phyloP scores from a whole-genome alignment of 1,140 invertebrate genomes.

The Xylocopa sonorina region DNA sequence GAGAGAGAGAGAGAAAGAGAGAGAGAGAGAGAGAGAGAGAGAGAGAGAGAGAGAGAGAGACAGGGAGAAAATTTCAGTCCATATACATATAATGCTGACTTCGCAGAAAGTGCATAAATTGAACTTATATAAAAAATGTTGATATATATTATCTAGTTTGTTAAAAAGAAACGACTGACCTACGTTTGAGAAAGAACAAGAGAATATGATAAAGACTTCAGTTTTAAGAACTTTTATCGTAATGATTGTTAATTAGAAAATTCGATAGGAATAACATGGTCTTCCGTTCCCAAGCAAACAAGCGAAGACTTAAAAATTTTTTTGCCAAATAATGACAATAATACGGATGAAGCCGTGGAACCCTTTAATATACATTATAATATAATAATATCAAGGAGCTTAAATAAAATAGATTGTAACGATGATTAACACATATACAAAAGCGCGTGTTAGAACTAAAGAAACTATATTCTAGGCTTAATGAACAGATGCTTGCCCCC shows the following conservation, averaged over 20 bases:
- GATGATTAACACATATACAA: constrained; percentile 70
- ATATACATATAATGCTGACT: constrained; percentile 36
- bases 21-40: constrained; percentile 41
- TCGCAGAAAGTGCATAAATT: constrained; percentile 60
- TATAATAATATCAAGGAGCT: constrained; percentile 71
- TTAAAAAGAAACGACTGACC: constrained; percentile 76
- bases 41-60: constrained; percentile 37
- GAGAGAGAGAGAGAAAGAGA: constrained; percentile 38
- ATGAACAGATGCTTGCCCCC: constrained; percentile 70
- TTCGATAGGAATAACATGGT: constrained; percentile 18
- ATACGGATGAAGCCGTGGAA: constrained; percentile 63
- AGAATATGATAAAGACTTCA: neutral
- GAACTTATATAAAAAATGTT: constrained; percentile 69
- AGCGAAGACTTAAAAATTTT: constrained; percentile 16
- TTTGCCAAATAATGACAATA: constrained; percentile 73
- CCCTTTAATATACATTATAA: constrained; percentile 39
- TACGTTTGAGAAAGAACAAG: constrained; percentile 74
- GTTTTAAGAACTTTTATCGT: too few relatives aligned
- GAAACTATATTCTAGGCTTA: constrained; percentile 63
- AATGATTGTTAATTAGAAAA: neutral
- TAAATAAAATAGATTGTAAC: constrained; percentile 73
- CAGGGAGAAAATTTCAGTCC: too few relatives aligned
- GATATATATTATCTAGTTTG: constrained; percentile 76
- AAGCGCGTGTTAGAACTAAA: constrained; percentile 66
- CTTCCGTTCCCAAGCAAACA: constrained; percentile 48